Evolutionary conservation across 2,888 invertebrate genomes (phyloP).

Genomic region (Theodoxus fluviatilis): DNA sequence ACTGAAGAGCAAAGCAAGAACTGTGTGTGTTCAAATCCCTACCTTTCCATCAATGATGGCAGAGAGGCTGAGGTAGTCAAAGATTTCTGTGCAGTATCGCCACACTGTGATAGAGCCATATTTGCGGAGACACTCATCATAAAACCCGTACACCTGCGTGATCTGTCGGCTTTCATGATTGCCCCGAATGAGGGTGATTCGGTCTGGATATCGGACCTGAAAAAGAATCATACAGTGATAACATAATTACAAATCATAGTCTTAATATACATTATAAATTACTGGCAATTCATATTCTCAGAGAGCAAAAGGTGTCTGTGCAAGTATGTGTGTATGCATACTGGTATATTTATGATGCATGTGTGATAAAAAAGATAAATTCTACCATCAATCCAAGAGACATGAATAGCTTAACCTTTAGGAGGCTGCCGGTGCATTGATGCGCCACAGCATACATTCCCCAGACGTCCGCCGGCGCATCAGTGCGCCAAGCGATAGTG

Average conservation of each 20-base stretch:
- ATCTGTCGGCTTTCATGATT: constrained; percentile 99
- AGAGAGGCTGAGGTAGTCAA: constrained; percentile 94
- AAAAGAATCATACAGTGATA: too few species aligned
- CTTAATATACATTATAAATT: too few species aligned
- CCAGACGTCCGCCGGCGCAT: too few species aligned
- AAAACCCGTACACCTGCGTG: constrained; percentile 99
- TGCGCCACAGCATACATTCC: too few species aligned
- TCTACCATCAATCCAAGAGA: too few species aligned
- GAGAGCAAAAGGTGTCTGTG: neutral
- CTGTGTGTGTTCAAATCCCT: constrained; percentile 29
- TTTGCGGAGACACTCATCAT: constrained; percentile 98
- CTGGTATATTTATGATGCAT: too few species aligned
- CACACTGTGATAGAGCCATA: constrained; percentile 98
- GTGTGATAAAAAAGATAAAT: too few species aligned
- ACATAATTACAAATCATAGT: too few species aligned
- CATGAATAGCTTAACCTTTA: too few species aligned
- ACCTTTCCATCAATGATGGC: constrained; percentile 95
- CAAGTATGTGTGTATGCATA: too few species aligned
- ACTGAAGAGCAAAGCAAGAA: constrained; percentile 11
- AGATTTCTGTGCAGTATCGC: constrained; percentile 99
- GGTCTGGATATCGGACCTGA: constrained; percentile 96
- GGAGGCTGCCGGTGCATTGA: too few species aligned
- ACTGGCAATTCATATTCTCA: neutral
- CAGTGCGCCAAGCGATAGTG: too few species aligned
- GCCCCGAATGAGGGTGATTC: constrained; percentile 96